Conservation (phyloP, 1,140 invertebrate species). For the Chironomus tepperi region DNA sequence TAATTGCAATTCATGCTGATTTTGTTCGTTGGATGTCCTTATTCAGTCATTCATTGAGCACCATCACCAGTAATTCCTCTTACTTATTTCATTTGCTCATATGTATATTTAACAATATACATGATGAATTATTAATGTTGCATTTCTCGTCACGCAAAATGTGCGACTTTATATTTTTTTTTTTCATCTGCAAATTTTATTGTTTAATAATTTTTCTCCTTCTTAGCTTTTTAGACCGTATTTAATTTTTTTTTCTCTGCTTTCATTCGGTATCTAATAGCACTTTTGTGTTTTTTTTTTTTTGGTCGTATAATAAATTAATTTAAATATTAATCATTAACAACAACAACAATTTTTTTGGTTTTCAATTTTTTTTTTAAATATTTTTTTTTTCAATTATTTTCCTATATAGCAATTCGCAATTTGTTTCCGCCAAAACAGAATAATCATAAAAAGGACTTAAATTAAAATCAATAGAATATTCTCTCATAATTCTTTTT, state of each 20-base stretch:
- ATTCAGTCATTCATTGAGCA: not conserved
- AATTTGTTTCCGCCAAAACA: not conserved
- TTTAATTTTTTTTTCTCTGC: not conserved
- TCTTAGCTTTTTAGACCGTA: not conserved
- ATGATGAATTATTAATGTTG: not conserved
- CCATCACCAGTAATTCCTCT: slow-evolving; percentile 18
- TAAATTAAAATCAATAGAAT: no score
- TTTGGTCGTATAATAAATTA: slow-evolving; percentile 24
- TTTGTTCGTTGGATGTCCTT: not conserved
- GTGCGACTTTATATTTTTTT: no score
- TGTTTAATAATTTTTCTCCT: not conserved
- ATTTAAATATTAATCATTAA: slow-evolving; percentile 24
- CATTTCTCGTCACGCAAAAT: not conserved
- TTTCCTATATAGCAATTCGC: slow-evolving; percentile 5
- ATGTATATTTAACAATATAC: not conserved
- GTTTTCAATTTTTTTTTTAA: not conserved
- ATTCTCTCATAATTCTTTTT: no score
- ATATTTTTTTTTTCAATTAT: not conserved
- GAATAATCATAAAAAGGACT: not conserved
- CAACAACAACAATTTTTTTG: slow-evolving; percentile 24
- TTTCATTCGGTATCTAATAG: slow-evolving; percentile 10
- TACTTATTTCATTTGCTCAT: not conserved
- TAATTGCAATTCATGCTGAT: not conserved
- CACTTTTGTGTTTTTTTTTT: slow-evolving; percentile 24
- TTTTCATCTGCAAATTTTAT: not conserved